Conservation (phyloP, 2,888 invertebrate species). For the Apotomis betuletana region DNA sequence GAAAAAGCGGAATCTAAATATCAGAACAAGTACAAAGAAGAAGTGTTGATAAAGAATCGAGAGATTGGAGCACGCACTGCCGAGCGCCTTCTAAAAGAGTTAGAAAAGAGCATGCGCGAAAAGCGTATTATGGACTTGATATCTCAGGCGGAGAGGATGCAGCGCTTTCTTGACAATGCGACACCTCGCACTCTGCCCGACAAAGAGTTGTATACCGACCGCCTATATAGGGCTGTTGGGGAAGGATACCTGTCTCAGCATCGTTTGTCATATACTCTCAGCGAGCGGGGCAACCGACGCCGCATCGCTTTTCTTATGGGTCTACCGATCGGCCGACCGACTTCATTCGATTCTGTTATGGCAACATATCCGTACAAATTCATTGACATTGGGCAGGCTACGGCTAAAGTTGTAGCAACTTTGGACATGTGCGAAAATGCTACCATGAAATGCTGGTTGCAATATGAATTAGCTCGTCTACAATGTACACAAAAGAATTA, state of each 20-base stretch:
- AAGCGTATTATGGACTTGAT: slow-evolving; percentile 72
- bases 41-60: slow-evolving; percentile 66
- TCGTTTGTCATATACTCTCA: slow-evolving; percentile 73
- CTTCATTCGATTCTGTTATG: slow-evolving; percentile 78
- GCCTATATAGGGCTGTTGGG: slow-evolving; percentile 73
- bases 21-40: slow-evolving; percentile 70
- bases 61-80: slow-evolving; percentile 70
- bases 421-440: slow-evolving; percentile 78
- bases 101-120: slow-evolving; percentile 67
- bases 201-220: slow-evolving; percentile 72
- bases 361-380: slow-evolving; percentile 77
- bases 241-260: slow-evolving; percentile 74
- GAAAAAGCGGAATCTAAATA: slow-evolving; percentile 74
- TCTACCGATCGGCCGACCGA: slow-evolving; percentile 69
- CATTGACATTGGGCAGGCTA: slow-evolving; percentile 70
- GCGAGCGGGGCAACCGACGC: slow-evolving; percentile 74
- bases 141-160: slow-evolving; percentile 75
- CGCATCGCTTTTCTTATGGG: slow-evolving; percentile 79
- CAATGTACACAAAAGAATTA: slow-evolving; percentile 74
- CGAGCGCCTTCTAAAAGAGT: slow-evolving; percentile 65
- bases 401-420: slow-evolving; percentile 61
- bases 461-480: slow-evolving; percentile 74
- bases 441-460: slow-evolving; percentile 77
- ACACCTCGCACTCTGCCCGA: slow-evolving; percentile 73
- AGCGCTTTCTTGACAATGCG: slow-evolving; percentile 71